Evolutionary conservation across 2,888 invertebrate species (phyloP).

Genomic region (Heteromyza rotundicornis): DNA sequence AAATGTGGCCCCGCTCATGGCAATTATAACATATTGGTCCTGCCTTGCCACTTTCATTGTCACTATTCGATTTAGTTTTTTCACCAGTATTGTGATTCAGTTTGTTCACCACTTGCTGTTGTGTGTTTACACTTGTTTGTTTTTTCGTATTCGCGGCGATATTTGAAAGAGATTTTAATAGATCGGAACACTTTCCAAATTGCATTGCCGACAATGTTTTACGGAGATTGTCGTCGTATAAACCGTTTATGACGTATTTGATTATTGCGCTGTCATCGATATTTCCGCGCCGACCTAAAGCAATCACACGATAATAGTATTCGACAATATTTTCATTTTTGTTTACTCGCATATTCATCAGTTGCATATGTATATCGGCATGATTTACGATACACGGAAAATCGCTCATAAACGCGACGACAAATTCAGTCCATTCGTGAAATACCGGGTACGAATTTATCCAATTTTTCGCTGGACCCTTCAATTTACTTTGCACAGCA

Average conservation of each 20-base stretch:
- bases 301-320: too few species aligned
- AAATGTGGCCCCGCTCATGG: conserved; percentile 17
- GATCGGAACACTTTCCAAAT: conserved; percentile 5
- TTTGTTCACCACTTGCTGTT: neutral
- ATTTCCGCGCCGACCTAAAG: too few species aligned
- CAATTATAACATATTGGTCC: conserved; percentile 15
- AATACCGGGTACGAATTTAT: neutral
- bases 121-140: neutral
- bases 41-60: neutral
- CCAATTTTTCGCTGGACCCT: neutral
- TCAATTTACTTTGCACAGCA: neutral
- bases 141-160: neutral
- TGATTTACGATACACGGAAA: too few species aligned
- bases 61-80: neutral
- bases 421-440: too few species aligned
- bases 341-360: too few species aligned
- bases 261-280: too few species aligned
- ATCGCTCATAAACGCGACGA: too few species aligned
- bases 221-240: neutral
- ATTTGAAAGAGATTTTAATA: neutral
- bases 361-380: too few species aligned
- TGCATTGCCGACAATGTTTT: conserved; percentile 1
- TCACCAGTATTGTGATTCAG: too few species aligned
- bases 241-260: too few species aligned
- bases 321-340: too few species aligned